A percentile compares a stretch with the other conserved stretches of the same genome.
phyloP scores from a whole-genome alignment of 1,140 invertebrate species.

The Pseudomyrmex cubaensis region DNA sequence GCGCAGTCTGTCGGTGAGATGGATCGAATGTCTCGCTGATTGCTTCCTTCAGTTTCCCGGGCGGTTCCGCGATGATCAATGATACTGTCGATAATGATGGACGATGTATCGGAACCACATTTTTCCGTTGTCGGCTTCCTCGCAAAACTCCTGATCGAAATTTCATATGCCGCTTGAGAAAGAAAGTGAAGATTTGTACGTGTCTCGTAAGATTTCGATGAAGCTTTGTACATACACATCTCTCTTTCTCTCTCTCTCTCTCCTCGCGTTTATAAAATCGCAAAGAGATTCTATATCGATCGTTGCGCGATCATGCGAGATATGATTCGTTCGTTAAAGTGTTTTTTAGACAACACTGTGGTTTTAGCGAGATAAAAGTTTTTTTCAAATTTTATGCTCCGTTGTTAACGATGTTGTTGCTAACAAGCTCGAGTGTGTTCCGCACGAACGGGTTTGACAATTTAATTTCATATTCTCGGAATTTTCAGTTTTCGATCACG shows the following conservation, averaged over 20 bases:
- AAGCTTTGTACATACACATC: not conserved
- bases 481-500: constrained; percentile 25
- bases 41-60: constrained; percentile 64
- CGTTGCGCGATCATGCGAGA: no score
- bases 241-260: not conserved
- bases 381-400: not conserved
- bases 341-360: no score
- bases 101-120: constrained; percentile 53
- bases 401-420: not conserved
- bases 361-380: not conserved
- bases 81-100: constrained; percentile 67
- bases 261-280: not conserved
- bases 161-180: constrained; percentile 37
- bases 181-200: constrained; percentile 43
- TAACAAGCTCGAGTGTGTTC: not conserved
- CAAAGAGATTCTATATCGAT: no score
- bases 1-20: constrained; percentile 56
- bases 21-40: constrained; percentile 68
- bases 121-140: constrained; percentile 17
- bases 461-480: constrained; percentile 23
- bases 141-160: constrained; percentile 16
- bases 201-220: constrained; percentile 7
- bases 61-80: constrained; percentile 64
- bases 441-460: not conserved
- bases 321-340: no score